Base-by-base conservation (phyloP, 2,797 vertebrate genomes). In the Iguana delicatissima region DNA sequence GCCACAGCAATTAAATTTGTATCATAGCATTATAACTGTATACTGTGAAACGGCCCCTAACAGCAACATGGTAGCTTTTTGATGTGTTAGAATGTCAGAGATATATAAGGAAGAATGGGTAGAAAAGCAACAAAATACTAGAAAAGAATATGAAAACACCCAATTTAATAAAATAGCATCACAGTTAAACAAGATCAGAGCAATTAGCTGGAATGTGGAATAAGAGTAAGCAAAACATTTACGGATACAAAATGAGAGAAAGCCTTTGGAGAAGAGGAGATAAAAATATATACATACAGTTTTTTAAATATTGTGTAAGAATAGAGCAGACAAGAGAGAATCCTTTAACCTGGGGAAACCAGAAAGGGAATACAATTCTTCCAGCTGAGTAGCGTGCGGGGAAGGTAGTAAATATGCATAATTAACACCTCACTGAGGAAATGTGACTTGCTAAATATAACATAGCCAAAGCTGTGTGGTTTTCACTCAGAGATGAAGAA, bases 311-410 rank as follows among this genome's bases (percentile, higher is more conserved):
- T 59, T n/a, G 20, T n/a, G 16, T n/a, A 62, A 82, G 35, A 26
- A n/a, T 22, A 62, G 1, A 69, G 8, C 26, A 84, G 38, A 69
- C 16, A 57, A 55, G 52, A 35, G 52, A 81, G 7, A 32, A 32
- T 26, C 42, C 13, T 46, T 69, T 64, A 32, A 67, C 46, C 5
- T 69, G 32, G 38, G 29, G 83, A 69, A 84, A 84, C 4, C 42
- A 84, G 62, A 84, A 84, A 69, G 26, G 42, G 83, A 69, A 84
- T 67, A 42, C 29, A 84, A 84, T 24, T 26, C 64, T 84, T 84
- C 83, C 64, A 69, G 64, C 16, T 84, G 83, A 32, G 42, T 42
- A 50, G 29, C 42, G n/a, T 84, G 59, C 8, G 26, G 20, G n/a
- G n/a, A 64, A 69, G 26, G 13, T 46, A 69, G 14, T 69, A 69